phyloP scores from a whole-genome alignment of 2,888 invertebrate genomes.

The Melieria picta region DNA sequence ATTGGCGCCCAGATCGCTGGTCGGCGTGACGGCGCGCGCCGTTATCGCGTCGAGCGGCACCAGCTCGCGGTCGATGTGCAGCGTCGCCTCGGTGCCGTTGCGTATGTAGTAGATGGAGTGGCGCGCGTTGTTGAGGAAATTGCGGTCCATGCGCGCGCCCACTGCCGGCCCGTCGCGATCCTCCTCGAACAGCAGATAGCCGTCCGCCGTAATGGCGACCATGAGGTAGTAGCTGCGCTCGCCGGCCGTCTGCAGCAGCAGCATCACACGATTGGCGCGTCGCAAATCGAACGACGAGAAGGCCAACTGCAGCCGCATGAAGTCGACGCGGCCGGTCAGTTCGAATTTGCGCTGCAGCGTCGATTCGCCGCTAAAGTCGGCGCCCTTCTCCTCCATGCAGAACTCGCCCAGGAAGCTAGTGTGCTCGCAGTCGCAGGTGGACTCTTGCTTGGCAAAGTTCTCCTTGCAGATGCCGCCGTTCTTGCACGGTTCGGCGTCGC shows the following conservation, averaged over 20 bases:
- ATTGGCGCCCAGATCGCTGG: slow-evolving; percentile 76
- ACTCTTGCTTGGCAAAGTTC: slow-evolving; percentile 86
- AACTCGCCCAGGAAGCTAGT: slow-evolving; percentile 91
- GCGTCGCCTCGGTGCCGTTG: slow-evolving; percentile 76
- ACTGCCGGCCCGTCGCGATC: slow-evolving; percentile 76
- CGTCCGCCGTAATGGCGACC: slow-evolving; percentile 84
- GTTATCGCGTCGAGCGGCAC: slow-evolving; percentile 77
- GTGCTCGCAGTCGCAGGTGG: slow-evolving; percentile 87
- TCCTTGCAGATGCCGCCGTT: slow-evolving; percentile 89
- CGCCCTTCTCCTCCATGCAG: slow-evolving; percentile 90
- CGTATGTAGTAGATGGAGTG: slow-evolving; percentile 79
- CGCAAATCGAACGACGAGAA: slow-evolving; percentile 85
- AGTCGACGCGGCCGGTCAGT: slow-evolving; percentile 73
- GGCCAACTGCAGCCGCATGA: slow-evolving; percentile 86
- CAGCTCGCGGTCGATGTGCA: slow-evolving; percentile 80
- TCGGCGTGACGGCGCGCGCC: slow-evolving; percentile 74
- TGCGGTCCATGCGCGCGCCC: slow-evolving; percentile 80
- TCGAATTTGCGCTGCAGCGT: slow-evolving; percentile 82
- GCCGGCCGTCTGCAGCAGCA: slow-evolving; percentile 84
- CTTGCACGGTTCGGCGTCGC: slow-evolving; percentile 87
- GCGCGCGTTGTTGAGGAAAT: slow-evolving; percentile 82
- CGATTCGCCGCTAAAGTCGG: slow-evolving; percentile 88
- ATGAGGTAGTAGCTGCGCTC: slow-evolving; percentile 85
- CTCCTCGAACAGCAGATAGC: slow-evolving; percentile 86
- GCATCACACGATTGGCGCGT: slow-evolving; percentile 80